These are phyloP conservation scores for Linnaemya vulpina DNA, from an alignment of 2,888 invertebrate species.

Conservation along the genomic window DNA sequence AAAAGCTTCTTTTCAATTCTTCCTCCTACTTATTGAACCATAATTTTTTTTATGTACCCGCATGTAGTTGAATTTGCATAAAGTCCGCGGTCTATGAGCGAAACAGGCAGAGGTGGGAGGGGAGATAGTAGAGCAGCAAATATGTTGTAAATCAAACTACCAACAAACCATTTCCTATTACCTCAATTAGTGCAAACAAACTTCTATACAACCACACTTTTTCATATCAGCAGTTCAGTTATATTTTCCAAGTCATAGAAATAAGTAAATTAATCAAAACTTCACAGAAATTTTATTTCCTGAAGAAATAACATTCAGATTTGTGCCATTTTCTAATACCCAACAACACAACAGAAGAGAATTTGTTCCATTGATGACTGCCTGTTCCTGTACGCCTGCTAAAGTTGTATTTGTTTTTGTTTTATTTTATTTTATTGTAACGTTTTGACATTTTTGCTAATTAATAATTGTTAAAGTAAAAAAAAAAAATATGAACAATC, in stretches of 20 bases:
- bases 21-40: conserved; percentile 40
- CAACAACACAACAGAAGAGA: too few relatives aligned
- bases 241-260: background rate
- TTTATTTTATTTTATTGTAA: conserved; percentile 3
- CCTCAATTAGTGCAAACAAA: background rate
- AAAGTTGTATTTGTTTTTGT: background rate
- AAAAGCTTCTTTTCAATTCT: background rate
- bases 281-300: background rate
- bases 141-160: background rate
- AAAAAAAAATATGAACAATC: conserved; percentile 12
- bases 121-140: background rate
- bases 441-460: conserved; percentile 51
- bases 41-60: background rate
- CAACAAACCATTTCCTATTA: conserved; percentile 6
- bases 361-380: background rate
- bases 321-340: background rate
- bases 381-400: background rate
- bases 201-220: background rate
- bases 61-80: background rate
- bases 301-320: background rate
- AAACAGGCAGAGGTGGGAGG: background rate
- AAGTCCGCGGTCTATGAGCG: background rate
- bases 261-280: background rate
- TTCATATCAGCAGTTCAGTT: background rate
- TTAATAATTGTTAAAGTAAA: conserved; percentile 7